Conservation (phyloP, 2,888 invertebrate species). For the Eupsilia transversa region DNA sequence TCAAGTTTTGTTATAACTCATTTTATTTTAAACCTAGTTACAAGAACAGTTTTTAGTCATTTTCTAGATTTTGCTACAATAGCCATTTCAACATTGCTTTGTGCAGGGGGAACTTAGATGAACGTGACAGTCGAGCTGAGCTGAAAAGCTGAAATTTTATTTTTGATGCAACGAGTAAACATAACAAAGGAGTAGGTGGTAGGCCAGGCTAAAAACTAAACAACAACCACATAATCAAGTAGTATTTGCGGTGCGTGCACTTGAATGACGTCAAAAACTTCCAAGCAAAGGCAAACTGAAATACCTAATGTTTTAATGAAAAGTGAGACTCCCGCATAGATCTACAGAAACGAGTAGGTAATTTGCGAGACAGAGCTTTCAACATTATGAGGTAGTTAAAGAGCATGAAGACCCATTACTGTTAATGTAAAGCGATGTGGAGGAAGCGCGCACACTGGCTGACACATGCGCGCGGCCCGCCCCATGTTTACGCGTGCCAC, state of each 20-base stretch:
- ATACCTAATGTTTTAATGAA: constrained; percentile 12
- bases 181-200: background rate
- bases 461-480: constrained; percentile 43
- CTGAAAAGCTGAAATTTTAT: background rate
- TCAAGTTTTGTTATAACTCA: background rate
- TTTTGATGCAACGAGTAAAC: background rate
- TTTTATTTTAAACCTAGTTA: too few species aligned
- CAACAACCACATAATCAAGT: background rate
- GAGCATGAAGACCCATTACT: constrained; percentile 57
- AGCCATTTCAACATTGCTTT: background rate
- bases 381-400: constrained; percentile 64
- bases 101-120: background rate
- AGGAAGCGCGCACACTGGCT: constrained; percentile 45
- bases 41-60: background rate
- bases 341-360: constrained; percentile 41
- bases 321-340: constrained; percentile 26
- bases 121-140: background rate
- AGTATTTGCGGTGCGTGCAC: background rate
- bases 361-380: constrained; percentile 59
- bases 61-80: background rate
- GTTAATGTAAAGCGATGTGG: constrained; percentile 56
- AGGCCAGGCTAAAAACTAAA: background rate
- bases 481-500: constrained; percentile 50
- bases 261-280: background rate
- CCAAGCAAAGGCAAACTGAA: background rate